A percentile compares a stretch with the other conserved stretches of the same genome.
These are phyloP conservation scores for Tauraco hartlaubi DNA, from an alignment of 2,797 vertebrate genomes.

Conservation along the genomic window DNA sequence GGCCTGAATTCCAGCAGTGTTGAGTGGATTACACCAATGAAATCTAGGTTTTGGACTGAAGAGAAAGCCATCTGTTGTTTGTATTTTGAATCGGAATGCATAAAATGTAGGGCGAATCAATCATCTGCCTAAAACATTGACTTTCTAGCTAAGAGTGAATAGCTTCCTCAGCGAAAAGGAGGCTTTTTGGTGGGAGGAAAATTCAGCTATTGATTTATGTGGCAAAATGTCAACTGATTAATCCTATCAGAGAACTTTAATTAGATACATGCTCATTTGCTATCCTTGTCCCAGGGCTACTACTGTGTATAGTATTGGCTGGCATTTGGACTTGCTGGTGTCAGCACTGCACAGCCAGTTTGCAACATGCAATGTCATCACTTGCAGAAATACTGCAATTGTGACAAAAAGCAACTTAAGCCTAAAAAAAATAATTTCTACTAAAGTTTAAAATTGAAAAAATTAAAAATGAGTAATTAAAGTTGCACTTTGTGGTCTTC, in stretches of 20 bases:
- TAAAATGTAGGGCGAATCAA: conserved; percentile 57
- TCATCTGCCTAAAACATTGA: conserved; percentile 37
- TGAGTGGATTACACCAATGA: conserved; percentile 81
- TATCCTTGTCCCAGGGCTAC: not conserved
- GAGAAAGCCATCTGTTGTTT: conserved; percentile 84
- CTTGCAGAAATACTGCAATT: not conserved
- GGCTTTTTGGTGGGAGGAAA: not conserved
- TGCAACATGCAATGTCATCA: not conserved
- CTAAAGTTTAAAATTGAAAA: not conserved
- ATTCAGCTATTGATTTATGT: conserved; percentile 62
- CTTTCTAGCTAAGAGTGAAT: conserved; percentile 26
- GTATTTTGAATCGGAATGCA: conserved; percentile 55
- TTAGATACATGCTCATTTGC: conserved; percentile 46
- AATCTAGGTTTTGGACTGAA: conserved; percentile 84
- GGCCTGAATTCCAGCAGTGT: conserved; percentile 78
- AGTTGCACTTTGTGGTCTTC: not conserved
- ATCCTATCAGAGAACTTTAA: conserved; percentile 58
- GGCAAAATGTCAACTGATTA: conserved; percentile 57
- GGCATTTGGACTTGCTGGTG: conserved; percentile 12
- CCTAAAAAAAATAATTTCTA: not conserved
- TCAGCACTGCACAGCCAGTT: conserved; percentile 29
- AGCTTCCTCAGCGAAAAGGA: conserved; percentile 49
- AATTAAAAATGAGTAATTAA: not conserved
- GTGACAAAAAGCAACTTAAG: not conserved
- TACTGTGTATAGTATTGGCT: not conserved